Percentiles rank a stretch among this genome's conserved stretches.
These are phyloP conservation scores for Xiphias gladius DNA, from an alignment of 2,113 vertebrate genomes.

Conservation along the genomic window DNA sequence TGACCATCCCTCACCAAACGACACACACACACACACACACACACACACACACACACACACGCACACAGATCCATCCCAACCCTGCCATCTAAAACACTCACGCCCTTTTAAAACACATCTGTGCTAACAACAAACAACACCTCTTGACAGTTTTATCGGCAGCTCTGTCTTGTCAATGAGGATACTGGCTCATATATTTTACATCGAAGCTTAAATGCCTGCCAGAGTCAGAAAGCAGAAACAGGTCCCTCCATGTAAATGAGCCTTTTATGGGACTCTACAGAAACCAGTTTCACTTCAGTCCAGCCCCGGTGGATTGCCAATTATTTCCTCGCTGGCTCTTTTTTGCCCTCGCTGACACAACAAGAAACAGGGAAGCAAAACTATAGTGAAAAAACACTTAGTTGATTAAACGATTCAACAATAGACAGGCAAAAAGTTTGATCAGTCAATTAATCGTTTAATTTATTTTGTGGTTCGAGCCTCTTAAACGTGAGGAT, in stretches of 20 bases:
- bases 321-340: background rate
- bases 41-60: background rate
- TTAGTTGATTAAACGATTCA: too few species aligned
- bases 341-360: background rate
- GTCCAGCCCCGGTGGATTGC: too few species aligned
- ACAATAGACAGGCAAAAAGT: too few species aligned
- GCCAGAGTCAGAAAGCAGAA: background rate
- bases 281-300: background rate
- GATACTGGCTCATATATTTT: background rate
- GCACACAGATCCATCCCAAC: too few species aligned
- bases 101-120: background rate
- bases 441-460: too few species aligned
- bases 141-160: slow-evolving; percentile 32
- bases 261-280: slow-evolving; percentile 1
- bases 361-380: background rate
- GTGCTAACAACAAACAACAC: too few species aligned
- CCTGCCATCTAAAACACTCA: too few species aligned
- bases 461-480: too few species aligned
- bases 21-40: slow-evolving; percentile 2
- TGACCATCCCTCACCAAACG: slow-evolving; percentile 1
- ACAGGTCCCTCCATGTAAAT: slow-evolving; percentile 16
- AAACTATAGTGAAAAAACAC: too few species aligned
- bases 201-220: slow-evolving; percentile 8
- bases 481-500: too few species aligned
- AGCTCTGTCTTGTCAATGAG: slow-evolving; percentile 9